These are phyloP conservation scores for Clupea harengus DNA, from an alignment of 2,113 vertebrate species.

Conservation along the genomic window DNA sequence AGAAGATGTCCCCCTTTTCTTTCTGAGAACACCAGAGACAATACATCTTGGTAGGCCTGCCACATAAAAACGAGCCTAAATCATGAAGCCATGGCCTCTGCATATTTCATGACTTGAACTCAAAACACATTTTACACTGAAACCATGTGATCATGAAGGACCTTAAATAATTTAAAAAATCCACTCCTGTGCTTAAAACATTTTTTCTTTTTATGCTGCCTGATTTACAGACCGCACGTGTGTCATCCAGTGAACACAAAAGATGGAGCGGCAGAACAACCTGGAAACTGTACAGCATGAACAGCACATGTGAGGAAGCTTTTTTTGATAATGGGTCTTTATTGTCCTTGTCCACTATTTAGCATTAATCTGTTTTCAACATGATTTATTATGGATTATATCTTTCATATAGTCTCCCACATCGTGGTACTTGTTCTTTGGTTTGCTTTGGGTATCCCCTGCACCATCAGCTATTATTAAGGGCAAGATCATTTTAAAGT, in stretches of 20 bases:
- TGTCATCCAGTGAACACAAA: constrained; percentile 35
- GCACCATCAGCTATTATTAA: background rate
- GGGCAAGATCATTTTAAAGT: background rate
- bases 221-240: background rate
- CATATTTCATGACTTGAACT: background rate
- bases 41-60: background rate
- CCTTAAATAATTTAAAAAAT: background rate
- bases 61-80: background rate
- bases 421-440: background rate
- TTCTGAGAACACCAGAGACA: background rate
- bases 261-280: constrained; percentile 35
- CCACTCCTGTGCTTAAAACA: background rate
- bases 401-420: background rate
- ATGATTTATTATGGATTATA: background rate
- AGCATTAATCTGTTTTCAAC: background rate
- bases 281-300: constrained; percentile 32
- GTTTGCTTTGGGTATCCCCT: background rate
- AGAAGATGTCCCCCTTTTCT: constrained; percentile 4
- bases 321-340: background rate
- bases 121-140: background rate
- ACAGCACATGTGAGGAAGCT: constrained; percentile 49
- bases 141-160: constrained; percentile 1
- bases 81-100: background rate
- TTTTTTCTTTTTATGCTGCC: background rate
- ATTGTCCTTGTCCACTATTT: background rate